Conservation (phyloP, 2,888 invertebrate genomes). For the Zeuzera pyrina region DNA sequence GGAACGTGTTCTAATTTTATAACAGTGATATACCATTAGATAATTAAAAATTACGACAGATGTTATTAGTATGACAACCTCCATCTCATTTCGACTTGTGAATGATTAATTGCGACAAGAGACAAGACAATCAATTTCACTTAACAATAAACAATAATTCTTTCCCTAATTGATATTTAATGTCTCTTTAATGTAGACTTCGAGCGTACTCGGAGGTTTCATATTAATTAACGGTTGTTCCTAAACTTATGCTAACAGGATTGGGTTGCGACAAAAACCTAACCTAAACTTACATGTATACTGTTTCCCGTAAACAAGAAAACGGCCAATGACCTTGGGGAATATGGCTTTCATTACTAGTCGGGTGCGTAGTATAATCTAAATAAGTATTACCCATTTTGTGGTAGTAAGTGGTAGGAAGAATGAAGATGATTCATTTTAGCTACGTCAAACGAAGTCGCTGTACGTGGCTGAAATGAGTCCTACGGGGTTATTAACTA, state of each 20-base stretch:
- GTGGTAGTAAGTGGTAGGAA: too few species aligned
- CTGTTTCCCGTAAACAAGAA: too few species aligned
- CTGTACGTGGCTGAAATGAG: too few species aligned
- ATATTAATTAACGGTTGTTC: slow-evolving; percentile 4
- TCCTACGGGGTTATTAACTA: too few species aligned
- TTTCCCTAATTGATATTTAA: slow-evolving; percentile 16
- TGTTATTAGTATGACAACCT: too few species aligned
- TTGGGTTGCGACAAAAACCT: neutral
- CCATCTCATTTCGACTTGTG: too few species aligned
- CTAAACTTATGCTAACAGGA: neutral
- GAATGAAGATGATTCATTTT: too few species aligned
- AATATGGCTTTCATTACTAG: neutral
- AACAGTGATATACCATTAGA: too few species aligned
- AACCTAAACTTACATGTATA: neutral
- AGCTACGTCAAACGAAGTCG: too few species aligned
- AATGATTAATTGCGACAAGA: slow-evolving; percentile 2
- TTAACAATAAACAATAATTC: slow-evolving; percentile 8
- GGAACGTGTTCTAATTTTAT: too few species aligned
- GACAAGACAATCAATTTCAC: slow-evolving; percentile 4
- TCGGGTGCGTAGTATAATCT: neutral
- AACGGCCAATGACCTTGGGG: neutral
- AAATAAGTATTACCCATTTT: too few species aligned
- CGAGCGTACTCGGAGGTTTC: neutral
- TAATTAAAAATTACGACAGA: too few species aligned
- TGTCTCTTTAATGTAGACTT: slow-evolving; percentile 13